Percentiles rank a stretch among this genome's conserved stretches.
Evolutionary conservation across 2,888 invertebrate genomes (phyloP).

Genomic region (Caenorhabditis angaria): DNA sequence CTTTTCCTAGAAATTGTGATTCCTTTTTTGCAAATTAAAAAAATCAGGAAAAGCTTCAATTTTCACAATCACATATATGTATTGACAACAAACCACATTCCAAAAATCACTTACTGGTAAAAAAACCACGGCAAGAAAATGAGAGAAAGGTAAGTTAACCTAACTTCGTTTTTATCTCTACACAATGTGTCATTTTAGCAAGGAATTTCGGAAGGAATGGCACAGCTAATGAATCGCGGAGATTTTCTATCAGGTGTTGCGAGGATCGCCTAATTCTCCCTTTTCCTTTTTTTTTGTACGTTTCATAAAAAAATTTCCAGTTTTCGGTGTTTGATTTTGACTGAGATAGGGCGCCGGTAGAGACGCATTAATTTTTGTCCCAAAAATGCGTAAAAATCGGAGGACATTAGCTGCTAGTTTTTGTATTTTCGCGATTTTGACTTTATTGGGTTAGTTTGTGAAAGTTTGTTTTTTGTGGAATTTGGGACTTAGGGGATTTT

Average conservation of each 20-base stretch:
- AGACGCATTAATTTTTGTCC: not conserved
- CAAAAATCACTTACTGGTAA: not conserved
- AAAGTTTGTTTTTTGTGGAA: not conserved
- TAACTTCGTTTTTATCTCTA: conserved; percentile 15
- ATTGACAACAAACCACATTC: too few relatives aligned
- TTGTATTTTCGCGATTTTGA: not conserved
- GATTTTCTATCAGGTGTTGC: conserved; percentile 18
- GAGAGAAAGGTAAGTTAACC: conserved; percentile 32
- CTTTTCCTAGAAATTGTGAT: too few relatives aligned
- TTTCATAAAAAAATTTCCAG: conserved; percentile 6
- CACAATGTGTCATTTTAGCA: too few relatives aligned
- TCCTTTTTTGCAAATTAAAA: too few relatives aligned
- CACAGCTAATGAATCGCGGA: conserved; percentile 21
- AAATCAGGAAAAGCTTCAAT: too few relatives aligned
- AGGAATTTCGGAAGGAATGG: conserved; percentile 34
- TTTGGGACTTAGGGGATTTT: not conserved
- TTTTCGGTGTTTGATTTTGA: conserved; percentile 3
- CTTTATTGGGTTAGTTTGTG: conserved; percentile 8
- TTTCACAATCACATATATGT: too few relatives aligned
- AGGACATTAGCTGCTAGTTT: not conserved
- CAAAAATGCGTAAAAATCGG: not conserved
- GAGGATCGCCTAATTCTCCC: conserved; percentile 15
- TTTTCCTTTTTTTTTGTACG: conserved; percentile 7
- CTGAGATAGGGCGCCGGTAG: not conserved
- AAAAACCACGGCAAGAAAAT: conserved; percentile 23